A percentile compares a stretch with the other conserved stretches of the same genome.
Evolutionary conservation across 1,140 invertebrate genomes (phyloP).

Genomic region (Goniozus legneri): DNA sequence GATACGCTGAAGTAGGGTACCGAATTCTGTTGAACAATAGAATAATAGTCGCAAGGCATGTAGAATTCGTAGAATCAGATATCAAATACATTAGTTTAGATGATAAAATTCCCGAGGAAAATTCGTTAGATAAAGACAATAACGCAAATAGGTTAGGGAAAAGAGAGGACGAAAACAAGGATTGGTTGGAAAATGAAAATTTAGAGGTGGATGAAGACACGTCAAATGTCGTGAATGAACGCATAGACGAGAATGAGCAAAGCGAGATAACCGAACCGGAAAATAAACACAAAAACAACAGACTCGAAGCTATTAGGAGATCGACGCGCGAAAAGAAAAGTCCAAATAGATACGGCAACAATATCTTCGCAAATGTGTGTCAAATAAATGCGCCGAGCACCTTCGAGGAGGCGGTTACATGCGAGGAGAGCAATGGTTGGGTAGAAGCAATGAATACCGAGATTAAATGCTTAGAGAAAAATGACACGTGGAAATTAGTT

Average conservation of each 20-base stretch:
- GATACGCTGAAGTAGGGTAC: slow-evolving; percentile 2
- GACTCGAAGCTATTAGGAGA: neutral
- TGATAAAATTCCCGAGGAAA: neutral
- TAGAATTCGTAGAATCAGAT: slow-evolving; percentile 19
- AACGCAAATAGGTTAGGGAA: neutral
- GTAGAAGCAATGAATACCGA: slow-evolving; percentile 4
- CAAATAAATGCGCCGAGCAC: neutral
- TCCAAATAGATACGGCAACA: neutral
- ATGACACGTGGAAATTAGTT: slow-evolving; percentile 3
- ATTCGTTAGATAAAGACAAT: neutral
- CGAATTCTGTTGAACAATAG: slow-evolving; percentile 17
- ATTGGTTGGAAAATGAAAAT: neutral
- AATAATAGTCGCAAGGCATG: slow-evolving; percentile 16
- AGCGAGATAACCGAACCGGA: too few species aligned
- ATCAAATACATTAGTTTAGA: slow-evolving; percentile 13
- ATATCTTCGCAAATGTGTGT: neutral
- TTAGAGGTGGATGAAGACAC: neutral
- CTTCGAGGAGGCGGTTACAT: neutral
- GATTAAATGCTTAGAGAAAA: neutral
- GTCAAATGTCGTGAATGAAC: neutral
- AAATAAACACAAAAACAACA: neutral
- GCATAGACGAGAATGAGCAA: too few species aligned
- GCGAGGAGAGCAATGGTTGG: neutral
- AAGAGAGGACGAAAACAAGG: neutral
- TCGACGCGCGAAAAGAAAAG: neutral